Percentiles rank a stretch among this genome's conserved stretches.
These are phyloP conservation scores for Sardina pilchardus DNA, from an alignment of 2,113 vertebrate species.

Conservation along the genomic window DNA sequence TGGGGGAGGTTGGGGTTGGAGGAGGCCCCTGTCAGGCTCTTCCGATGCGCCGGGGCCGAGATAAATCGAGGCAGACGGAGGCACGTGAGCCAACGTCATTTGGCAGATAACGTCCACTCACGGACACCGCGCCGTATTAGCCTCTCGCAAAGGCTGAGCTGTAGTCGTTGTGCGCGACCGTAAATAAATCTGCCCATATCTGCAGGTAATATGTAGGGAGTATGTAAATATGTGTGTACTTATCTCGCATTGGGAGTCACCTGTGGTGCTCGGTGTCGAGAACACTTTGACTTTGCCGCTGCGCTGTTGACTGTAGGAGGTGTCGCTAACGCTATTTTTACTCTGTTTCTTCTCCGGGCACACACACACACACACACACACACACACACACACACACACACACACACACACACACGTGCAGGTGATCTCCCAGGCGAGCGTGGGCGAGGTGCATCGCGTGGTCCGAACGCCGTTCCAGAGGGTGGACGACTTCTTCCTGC, in stretches of 20 bases:
- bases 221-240: background rate
- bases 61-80: background rate
- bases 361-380: slow-evolving; percentile 15
- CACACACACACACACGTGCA: slow-evolving; percentile 51
- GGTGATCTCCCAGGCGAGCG: slow-evolving; percentile 90
- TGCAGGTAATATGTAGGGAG: background rate
- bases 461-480: slow-evolving; percentile 81
- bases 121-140: background rate
- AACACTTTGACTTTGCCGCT: background rate
- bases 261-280: background rate
- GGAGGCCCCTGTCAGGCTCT: background rate
- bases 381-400: slow-evolving; percentile 5
- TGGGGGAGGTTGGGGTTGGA: background rate
- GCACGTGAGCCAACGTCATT: background rate
- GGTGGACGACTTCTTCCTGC: slow-evolving; percentile 91
- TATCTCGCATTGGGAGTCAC: background rate
- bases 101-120: background rate
- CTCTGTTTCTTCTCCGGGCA: background rate
- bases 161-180: background rate
- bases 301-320: background rate
- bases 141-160: background rate
- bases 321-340: background rate
- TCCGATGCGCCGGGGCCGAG: background rate
- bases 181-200: background rate
- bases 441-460: slow-evolving; percentile 78